Evolutionary conservation across 2,888 invertebrate genomes (phyloP), one percentile per base, ranked within the genome.

Genomic region (Folsomia manolachei): DNA sequence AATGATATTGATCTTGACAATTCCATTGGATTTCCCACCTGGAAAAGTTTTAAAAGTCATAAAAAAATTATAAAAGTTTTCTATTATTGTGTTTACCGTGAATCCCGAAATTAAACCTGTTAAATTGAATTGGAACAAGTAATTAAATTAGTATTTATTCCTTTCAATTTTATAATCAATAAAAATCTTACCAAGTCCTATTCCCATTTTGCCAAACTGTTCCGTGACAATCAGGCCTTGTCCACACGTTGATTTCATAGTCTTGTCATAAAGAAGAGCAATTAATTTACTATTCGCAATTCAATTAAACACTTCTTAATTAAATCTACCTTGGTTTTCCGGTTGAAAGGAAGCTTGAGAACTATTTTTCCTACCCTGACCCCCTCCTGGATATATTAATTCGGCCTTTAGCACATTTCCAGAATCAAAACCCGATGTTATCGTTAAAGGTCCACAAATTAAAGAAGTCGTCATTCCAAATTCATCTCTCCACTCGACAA

Each of bases 101-200:
- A 66, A 95, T 85, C 9, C 93, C 94, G 84, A 95, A 95, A 84
- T 93, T 91, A 85, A 95, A n/a, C n/a, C n/a, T n/a, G n/a, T n/a
- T n/a, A n/a, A n/a, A n/a, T n/a, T n/a, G n/a, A n/a, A n/a, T n/a
- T n/a, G n/a, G n/a, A n/a, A n/a, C n/a, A n/a, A n/a, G n/a, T n/a
- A n/a, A n/a, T n/a, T n/a, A n/a, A n/a, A n/a, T n/a, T n/a, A n/a
- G n/a, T n/a, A n/a, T n/a, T n/a, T n/a, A n/a, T n/a, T n/a, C n/a
- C n/a, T n/a, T n/a, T n/a, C n/a, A n/a, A n/a, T n/a, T n/a, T n/a
- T n/a, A n/a, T n/a, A n/a, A n/a, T n/a, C n/a, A n/a, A n/a, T n/a
- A n/a, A n/a, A n/a, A n/a, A n/a, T n/a, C n/a, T n/a, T n/a, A 95
- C 95, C 95, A 95, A 1, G 95, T 94, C 77, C 94, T 87, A 83